Conservation (phyloP, 2,797 vertebrate genomes). For the Falco peregrinus region DNA sequence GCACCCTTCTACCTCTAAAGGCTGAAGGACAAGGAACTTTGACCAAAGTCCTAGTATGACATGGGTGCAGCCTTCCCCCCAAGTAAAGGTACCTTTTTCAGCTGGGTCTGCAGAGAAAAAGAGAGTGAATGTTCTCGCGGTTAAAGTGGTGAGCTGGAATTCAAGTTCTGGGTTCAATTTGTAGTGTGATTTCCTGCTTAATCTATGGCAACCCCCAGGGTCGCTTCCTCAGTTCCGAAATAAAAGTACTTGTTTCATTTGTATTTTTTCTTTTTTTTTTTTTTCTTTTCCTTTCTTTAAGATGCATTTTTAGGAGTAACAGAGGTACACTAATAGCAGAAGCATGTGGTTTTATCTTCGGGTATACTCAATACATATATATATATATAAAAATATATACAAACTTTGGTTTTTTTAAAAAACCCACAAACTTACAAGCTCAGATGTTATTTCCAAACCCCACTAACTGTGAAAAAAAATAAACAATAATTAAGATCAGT, state of each 20-base stretch:
- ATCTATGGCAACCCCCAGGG: not conserved
- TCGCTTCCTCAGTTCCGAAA: not conserved
- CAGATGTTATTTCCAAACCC: not conserved
- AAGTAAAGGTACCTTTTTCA: not conserved
- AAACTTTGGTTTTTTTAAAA: not conserved
- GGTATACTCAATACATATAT: not conserved
- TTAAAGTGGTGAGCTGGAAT: not conserved
- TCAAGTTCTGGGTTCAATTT: not conserved
- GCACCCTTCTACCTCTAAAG: not conserved
- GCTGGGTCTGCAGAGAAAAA: not conserved
- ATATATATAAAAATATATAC: no score
- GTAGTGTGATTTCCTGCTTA: conserved; percentile 22
- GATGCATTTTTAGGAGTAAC: not conserved
- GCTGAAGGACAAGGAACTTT: not conserved
- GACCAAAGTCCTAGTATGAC: not conserved
- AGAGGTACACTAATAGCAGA: not conserved
- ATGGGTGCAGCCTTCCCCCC: not conserved
- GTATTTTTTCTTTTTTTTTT: not conserved
- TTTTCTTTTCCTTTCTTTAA: not conserved
- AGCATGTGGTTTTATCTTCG: not conserved
- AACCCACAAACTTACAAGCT: not conserved
- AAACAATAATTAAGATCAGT: not conserved
- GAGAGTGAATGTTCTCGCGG: not conserved
- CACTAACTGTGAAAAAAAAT: not conserved
- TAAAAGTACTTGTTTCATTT: not conserved